A percentile compares a stretch with the other conserved stretches of the same genome.
Evolutionary conservation across 64 coral and sea anemone genomes (phyloP).

Genomic region (Trachythela sp.): DNA sequence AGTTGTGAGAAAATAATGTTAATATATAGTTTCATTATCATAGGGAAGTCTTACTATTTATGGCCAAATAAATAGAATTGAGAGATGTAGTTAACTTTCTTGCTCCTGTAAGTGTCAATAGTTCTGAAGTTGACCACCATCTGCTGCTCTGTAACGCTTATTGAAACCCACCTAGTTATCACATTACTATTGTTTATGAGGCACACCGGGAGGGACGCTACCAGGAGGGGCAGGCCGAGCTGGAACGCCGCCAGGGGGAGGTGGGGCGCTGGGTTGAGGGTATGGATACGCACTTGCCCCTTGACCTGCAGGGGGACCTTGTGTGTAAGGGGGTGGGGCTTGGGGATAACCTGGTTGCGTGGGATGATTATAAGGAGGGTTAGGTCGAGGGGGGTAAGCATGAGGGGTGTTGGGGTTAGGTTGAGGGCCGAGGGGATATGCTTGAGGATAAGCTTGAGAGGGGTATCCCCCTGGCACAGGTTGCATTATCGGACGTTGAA

Average conservation of each 20-base stretch:
- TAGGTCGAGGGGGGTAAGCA: slow-evolving; percentile 20
- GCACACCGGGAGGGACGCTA: background rate
- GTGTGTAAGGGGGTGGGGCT: background rate
- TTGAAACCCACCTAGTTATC: no score
- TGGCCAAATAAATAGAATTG: no score
- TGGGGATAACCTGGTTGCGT: background rate
- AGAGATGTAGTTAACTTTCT: no score
- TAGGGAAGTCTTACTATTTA: no score
- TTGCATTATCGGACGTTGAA: slow-evolving; percentile 73
- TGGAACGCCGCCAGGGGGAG: background rate
- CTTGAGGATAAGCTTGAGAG: slow-evolving; percentile 27
- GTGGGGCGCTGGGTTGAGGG: slow-evolving; percentile 36
- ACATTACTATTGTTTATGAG: background rate
- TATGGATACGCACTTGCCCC: background rate
- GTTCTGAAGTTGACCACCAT: no score
- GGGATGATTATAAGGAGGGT: slow-evolving; percentile 10
- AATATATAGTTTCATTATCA: no score
- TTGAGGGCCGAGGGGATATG: slow-evolving; percentile 17
- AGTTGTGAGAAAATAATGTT: no score
- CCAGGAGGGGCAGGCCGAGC: background rate
- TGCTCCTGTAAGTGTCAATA: no score
- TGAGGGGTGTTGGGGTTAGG: slow-evolving; percentile 27
- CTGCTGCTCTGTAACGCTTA: no score
- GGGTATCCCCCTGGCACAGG: slow-evolving; percentile 32
- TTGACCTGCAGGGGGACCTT: background rate